phyloP scores from a whole-genome alignment of 1,140 invertebrate species.

The Anastrepha ludens region DNA sequence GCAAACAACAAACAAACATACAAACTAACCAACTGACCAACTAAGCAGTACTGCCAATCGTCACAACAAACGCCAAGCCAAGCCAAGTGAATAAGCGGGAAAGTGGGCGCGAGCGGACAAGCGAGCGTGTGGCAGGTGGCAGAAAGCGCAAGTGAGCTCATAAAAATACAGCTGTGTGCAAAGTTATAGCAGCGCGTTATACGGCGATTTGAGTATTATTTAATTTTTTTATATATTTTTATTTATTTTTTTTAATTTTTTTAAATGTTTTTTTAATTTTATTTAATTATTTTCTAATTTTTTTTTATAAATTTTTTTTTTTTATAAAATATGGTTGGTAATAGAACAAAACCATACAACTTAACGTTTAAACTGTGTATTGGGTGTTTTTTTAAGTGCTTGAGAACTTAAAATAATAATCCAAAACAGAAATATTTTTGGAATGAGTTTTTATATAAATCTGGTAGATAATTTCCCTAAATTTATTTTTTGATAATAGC shows the following conservation, averaged over 20 bases:
- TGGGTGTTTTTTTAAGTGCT: too few species aligned
- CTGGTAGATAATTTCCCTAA: too few species aligned
- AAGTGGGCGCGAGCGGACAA: background rate
- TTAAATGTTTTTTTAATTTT: background rate
- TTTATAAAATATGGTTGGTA: too few species aligned
- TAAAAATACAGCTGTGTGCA: background rate
- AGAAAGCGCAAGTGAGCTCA: slow-evolving; percentile 1
- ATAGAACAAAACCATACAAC: too few species aligned
- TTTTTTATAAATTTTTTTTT: too few species aligned
- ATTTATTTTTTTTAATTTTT: background rate
- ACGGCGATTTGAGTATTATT: background rate
- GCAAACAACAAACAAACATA: background rate
- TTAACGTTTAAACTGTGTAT: too few species aligned
- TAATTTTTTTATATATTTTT: too few species aligned
- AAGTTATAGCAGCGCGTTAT: background rate
- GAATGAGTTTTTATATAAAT: too few species aligned
- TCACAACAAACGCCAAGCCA: background rate
- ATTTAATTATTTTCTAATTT: too few species aligned
- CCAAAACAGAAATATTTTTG: too few species aligned
- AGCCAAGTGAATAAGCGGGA: background rate
- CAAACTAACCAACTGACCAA: background rate
- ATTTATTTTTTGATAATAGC: too few species aligned
- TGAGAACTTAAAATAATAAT: too few species aligned
- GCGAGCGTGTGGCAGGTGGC: slow-evolving; percentile 14
- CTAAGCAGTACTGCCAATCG: slow-evolving; percentile 10